phyloP scores from a whole-genome alignment of 35 echinoderm and acorn worm species.

The Apostichopus japonicus region DNA sequence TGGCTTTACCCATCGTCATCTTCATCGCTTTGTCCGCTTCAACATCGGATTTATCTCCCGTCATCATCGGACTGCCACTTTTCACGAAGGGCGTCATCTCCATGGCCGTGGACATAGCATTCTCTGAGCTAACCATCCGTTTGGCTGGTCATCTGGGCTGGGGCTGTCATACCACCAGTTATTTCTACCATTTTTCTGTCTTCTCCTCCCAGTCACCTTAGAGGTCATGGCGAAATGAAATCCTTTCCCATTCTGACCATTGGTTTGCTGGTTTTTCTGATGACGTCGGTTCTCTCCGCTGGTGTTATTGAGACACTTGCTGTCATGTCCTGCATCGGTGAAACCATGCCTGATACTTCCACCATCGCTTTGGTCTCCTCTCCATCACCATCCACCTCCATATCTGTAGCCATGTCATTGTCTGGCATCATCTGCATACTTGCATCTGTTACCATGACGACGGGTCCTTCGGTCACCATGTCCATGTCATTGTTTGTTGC shows the following conservation, averaged over 20 bases:
- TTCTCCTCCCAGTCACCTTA: no score
- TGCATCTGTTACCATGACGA: constrained; percentile 2
- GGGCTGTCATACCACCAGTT: neutral
- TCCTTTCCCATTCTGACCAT: no score
- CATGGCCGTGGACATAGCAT: neutral
- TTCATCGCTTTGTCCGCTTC: neutral
- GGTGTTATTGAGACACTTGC: neutral
- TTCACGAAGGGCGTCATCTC: neutral
- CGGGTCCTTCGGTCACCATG: neutral
- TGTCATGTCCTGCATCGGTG: neutral
- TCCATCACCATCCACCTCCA: neutral
- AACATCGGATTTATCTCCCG: neutral
- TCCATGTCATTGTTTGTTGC: neutral
- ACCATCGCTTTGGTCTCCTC: neutral
- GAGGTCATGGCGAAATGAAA: no score
- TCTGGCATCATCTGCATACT: neutral
- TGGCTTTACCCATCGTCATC: neutral
- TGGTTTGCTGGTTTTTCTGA: no score
- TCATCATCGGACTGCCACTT: neutral
- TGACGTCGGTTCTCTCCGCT: neutral
- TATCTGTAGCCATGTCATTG: neutral
- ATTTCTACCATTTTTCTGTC: neutral
- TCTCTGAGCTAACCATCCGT: neutral
- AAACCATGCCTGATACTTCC: neutral
- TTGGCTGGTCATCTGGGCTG: neutral